Conservation (phyloP, 2,888 invertebrate genomes). For the Aphidius colemani region DNA sequence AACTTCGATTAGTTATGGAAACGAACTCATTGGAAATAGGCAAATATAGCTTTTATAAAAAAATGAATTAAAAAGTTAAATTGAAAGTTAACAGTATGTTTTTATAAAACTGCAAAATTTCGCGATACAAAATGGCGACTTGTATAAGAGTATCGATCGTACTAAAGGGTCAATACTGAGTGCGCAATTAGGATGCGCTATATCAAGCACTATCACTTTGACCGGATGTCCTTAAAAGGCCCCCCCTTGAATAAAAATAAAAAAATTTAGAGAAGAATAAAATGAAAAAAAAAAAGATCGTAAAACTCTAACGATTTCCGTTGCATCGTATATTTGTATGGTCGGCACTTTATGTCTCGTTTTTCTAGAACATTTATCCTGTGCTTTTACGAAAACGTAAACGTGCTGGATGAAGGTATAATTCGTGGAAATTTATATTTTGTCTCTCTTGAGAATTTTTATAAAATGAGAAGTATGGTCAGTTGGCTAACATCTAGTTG, state of each 20-base stretch:
- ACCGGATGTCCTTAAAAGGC: constrained; percentile 42
- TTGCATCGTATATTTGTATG: constrained; percentile 33
- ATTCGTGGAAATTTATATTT: background rate
- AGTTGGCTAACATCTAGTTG: constrained; percentile 14
- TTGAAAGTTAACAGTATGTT: too few species aligned
- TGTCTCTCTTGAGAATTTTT: constrained; percentile 3
- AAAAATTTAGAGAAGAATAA: background rate
- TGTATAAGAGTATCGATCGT: constrained; percentile 50
- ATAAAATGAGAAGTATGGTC: background rate
- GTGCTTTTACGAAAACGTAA: background rate
- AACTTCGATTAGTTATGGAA: too few species aligned
- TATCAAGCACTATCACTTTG: constrained; percentile 41
- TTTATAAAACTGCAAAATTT: background rate
- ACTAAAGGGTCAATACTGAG: constrained; percentile 40
- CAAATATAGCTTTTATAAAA: too few species aligned
- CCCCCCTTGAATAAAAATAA: background rate
- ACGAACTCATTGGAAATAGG: too few species aligned
- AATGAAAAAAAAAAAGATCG: constrained; percentile 1
- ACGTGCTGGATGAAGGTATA: background rate
- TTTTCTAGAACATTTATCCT: constrained; percentile 6
- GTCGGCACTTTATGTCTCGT: constrained; percentile 13
- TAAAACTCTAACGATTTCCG: background rate
- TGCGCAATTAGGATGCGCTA: too few species aligned
- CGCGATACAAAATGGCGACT: constrained; percentile 50
- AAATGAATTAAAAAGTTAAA: too few species aligned